Evolutionary conservation across 2,113 vertebrate species (phyloP), one percentile per base, ranked within the genome.

Genomic region (Phycodurus eques): DNA sequence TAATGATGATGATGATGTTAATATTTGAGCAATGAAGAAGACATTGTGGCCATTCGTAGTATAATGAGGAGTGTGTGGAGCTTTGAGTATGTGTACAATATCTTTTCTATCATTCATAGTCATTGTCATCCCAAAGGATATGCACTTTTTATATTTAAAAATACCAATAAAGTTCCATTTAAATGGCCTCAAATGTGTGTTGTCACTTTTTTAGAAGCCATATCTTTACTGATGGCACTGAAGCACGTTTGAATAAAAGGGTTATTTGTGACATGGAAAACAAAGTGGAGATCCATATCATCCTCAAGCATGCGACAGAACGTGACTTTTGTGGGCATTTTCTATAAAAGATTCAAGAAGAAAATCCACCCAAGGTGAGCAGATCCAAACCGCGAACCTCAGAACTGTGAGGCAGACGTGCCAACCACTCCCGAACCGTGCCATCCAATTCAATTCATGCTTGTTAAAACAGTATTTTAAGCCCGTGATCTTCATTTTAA

Each of bases 31-130:
- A 79, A 75, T 65, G 78, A 70, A 42, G 66, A 75, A 44, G 65
- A 76, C 61, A 71, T 79, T 75, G 78, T 82, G 77, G 83, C 70
- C 81, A 83, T 82, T 85, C 69, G 77, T 83, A 62, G 78, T 71
- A 60, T 74, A 69, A 57, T 65, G 49, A 46, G 79, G 74, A 72
- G 57, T 82, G 76, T 84, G 81, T 84, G 73, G 65, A 83, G 71
- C 71, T 81, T 71, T 66, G 46, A 31, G 31, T 68, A 75, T 85
- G 78, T 87, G 79, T 86, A 77, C 63, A 80, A 80, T 79, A 79
- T 71, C 67, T 87, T 89, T 88, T 89, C 54, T 88, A 84, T 86
- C 73, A 89, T 78, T 85, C 80, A 87, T 81, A 74, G 64, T 76
- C 85, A 76, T 73, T 65, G 69, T 82, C 74, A 83, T 85, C 67